Evolutionary conservation across 2,797 vertebrate genomes (phyloP).

Genomic region (Coreius guichenoti): DNA sequence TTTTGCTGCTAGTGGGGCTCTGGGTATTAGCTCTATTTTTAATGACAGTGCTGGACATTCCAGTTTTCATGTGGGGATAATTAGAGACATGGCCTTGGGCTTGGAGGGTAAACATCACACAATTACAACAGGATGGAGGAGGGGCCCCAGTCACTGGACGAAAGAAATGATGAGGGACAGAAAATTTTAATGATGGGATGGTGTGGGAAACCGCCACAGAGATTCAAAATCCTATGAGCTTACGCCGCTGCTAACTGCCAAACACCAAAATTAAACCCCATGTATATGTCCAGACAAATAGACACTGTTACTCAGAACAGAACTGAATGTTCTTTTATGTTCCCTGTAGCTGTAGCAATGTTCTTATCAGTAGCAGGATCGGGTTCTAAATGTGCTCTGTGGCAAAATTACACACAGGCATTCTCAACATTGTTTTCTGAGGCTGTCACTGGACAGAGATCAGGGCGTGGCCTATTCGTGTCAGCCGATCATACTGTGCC

Average conservation of each 20-base stretch:
- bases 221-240: slow-evolving; percentile 36
- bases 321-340: not conserved
- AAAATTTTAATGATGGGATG: slow-evolving; percentile 56
- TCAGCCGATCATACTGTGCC: slow-evolving; percentile 10
- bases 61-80: slow-evolving; percentile 71
- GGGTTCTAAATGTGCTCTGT: slow-evolving; percentile 38
- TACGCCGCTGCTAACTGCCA: not conserved
- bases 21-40: slow-evolving; percentile 67
- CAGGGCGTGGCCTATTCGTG: slow-evolving; percentile 32
- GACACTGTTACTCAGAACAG: not conserved
- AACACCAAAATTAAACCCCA: not conserved
- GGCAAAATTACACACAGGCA: slow-evolving; percentile 39
- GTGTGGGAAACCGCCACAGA: slow-evolving; percentile 53
- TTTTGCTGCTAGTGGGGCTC: slow-evolving; percentile 59
- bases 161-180: slow-evolving; percentile 30
- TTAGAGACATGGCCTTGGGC: slow-evolving; percentile 68
- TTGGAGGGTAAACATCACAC: slow-evolving; percentile 68
- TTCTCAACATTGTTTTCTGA: slow-evolving; percentile 52
- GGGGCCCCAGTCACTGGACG: slow-evolving; percentile 44
- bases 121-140: slow-evolving; percentile 65
- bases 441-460: slow-evolving; percentile 39
- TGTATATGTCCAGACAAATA: not conserved
- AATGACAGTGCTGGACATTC: slow-evolving; percentile 72
- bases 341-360: slow-evolving; percentile 2
- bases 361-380: slow-evolving; percentile 31